These are phyloP conservation scores for Ivindomyrus marchei DNA, from an alignment of 2,113 vertebrate species.

Conservation along the genomic window DNA sequence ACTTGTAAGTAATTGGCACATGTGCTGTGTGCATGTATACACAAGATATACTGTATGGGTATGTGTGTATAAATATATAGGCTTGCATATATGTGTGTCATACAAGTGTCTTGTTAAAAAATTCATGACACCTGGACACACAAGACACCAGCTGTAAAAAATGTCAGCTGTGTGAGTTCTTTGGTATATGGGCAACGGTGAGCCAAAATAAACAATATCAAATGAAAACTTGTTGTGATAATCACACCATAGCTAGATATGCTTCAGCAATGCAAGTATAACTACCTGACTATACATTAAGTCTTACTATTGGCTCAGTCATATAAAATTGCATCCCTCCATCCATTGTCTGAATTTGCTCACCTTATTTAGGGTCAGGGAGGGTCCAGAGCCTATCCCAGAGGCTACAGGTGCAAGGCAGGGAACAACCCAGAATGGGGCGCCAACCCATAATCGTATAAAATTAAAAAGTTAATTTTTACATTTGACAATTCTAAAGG, in stretches of 20 bases:
- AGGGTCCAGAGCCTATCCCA: not conserved
- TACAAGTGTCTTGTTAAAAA: not conserved
- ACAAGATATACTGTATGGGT: not conserved
- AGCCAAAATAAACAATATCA: conserved; percentile 27
- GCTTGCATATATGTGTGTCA: not conserved
- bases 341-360: not conserved
- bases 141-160: not conserved
- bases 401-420: not conserved
- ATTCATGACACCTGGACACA: not conserved
- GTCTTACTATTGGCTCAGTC: not conserved
- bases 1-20: not conserved
- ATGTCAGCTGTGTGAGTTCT: conserved; percentile 26
- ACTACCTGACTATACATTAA: not conserved
- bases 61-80: not conserved
- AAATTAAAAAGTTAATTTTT: not conserved
- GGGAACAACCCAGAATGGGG: not conserved
- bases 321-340: not conserved
- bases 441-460: not conserved
- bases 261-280: not conserved
- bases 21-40: not conserved
- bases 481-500: not conserved
- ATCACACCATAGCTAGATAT: not conserved
- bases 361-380: not conserved
- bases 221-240: not conserved
- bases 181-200: conserved; percentile 24